phyloP scores from a whole-genome alignment of 2,113 vertebrate genomes.

The Bos taurus region ARS-UCD2.0 NC_037334.1:39467501-39468000 shows the following conservation, averaged over 20 bases:
- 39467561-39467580: neutral
- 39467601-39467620: neutral
- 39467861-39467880: neutral
- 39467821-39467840: neutral
- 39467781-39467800: neutral
- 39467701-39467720: neutral
- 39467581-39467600: neutral
- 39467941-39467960: neutral
- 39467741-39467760: neutral
- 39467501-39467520: neutral
- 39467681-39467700: neutral
- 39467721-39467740: neutral
- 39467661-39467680: neutral
- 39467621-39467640: neutral
- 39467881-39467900: neutral
- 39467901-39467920: neutral
- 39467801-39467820: neutral
- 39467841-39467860: neutral
- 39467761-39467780: neutral
- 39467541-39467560: neutral
- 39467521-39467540: neutral
- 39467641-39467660: neutral
- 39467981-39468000: neutral
- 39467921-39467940: neutral
- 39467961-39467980: neutral